Base-by-base conservation (phyloP, 2,888 invertebrate genomes). In the Barypeithes pellucidus region DNA sequence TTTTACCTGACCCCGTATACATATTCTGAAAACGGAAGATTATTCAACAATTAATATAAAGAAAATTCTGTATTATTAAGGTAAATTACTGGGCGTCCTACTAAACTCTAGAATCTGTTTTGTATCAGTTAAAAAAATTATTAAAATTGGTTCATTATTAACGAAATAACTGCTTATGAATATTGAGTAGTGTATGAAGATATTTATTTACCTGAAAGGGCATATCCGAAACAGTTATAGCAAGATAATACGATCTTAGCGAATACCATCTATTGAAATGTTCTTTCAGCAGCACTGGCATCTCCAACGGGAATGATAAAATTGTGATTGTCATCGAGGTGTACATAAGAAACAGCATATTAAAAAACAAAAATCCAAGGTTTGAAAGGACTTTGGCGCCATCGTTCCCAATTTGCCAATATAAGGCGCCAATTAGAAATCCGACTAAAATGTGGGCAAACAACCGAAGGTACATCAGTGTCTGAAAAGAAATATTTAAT, bases 281-380 rank as follows among this genome's bases (percentile, higher is more conserved):
- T 86, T 98, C 98, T 82, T 97, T 94, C 61, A 97, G 89, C 81
- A 98, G 89, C 65, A 98, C 97, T 0, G 96, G 95, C 94, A 98
- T 94, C 87, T 98, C 98, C 79, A 97, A 89, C 0, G 98, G 98
- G 88, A 98, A 98, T 82, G 98, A 98, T 79, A 99, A 90, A 82
- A 99, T 97, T 54, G 98, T 99, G 81, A 98, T 98, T 85, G 98
- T 99, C 94, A 99, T 96, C n/a, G 98, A 97, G 0, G 98, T 97
- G 89, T 98, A 99, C 96, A 98, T 98, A 78, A 98, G 91, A 90
- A 99, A 99, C 83, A 99, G 89, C 94, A 98, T 96, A 86, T 97
- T 97, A 91, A 99, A 98, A 90, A 99, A 98, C 24, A 98, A 89
- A 88, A 97, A 98, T 76, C 97, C 98, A 79, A 97, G 92, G 86